These are phyloP conservation scores for Ridgeia piscesae DNA, from an alignment of 1,140 invertebrate species.

Conservation along the genomic window DNA sequence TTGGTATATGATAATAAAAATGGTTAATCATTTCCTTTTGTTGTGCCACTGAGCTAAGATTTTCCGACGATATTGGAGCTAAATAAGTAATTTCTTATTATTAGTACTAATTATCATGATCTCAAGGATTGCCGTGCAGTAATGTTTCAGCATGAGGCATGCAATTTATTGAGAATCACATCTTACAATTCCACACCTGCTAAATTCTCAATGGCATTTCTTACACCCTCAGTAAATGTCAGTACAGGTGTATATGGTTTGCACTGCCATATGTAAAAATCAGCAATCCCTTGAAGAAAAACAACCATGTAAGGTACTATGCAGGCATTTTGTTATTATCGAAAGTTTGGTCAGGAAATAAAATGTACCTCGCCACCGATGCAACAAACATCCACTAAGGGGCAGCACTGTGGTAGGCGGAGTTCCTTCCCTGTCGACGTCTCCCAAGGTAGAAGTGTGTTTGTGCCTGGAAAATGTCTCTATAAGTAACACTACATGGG, in stretches of 20 bases:
- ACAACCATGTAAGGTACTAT: background rate
- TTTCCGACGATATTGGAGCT: too few relatives aligned
- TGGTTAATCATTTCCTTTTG: too few relatives aligned
- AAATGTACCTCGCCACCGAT: constrained; percentile 44
- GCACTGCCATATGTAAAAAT: background rate
- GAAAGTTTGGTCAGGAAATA: background rate
- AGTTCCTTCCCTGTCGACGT: constrained; percentile 37
- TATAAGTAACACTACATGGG: background rate
- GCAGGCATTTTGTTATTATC: background rate
- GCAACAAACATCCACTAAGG: constrained; percentile 44
- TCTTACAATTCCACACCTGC: background rate
- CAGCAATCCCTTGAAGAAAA: background rate
- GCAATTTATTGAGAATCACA: background rate
- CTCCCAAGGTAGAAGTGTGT: constrained; percentile 36
- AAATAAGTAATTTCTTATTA: too few relatives aligned
- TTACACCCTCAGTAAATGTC: background rate
- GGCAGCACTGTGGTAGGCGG: constrained; percentile 46
- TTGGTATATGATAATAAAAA: too few relatives aligned
- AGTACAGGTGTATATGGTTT: background rate
- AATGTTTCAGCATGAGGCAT: background rate
- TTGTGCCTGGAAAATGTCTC: background rate
- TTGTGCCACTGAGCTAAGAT: background rate
- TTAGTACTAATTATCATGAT: background rate
- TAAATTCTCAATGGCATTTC: background rate
- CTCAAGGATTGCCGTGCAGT: background rate